Conservation (phyloP, 1,140 invertebrate species). For the Diachasma alloeum region DNA sequence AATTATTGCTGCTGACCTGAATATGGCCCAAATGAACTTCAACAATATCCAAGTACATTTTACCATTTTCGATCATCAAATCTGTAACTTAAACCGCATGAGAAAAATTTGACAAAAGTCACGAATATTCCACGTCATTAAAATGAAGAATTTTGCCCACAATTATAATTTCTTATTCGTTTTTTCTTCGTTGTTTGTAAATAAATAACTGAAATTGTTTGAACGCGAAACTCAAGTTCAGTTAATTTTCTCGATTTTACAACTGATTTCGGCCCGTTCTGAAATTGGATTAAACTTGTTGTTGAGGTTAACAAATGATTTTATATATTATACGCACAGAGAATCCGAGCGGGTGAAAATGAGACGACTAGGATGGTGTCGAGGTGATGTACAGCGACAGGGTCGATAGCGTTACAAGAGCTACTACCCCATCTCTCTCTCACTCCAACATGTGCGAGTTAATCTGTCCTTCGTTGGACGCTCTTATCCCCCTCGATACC, state of each 20-base stretch:
- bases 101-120: too few species aligned
- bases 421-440: slow-evolving; percentile 57
- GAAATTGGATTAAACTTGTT: neutral
- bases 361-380: slow-evolving; percentile 62
- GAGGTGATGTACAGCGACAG: slow-evolving; percentile 66
- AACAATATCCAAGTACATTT: too few species aligned
- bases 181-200: too few species aligned
- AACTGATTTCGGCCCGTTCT: neutral
- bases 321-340: neutral
- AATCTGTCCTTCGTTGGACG: neutral
- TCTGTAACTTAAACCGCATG: too few species aligned
- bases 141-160: too few species aligned
- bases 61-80: too few species aligned
- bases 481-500: slow-evolving; percentile 6
- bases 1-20: too few species aligned
- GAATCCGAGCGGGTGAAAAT: slow-evolving; percentile 42
- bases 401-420: slow-evolving; percentile 65
- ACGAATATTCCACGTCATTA: too few species aligned
- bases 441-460: neutral
- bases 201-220: too few species aligned
- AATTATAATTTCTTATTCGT: too few species aligned
- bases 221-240: too few species aligned
- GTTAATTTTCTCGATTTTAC: neutral
- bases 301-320: neutral
- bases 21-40: too few species aligned